phyloP scores from a whole-genome alignment of 2,797 vertebrate species.

The Etheostoma nigrum region DNA sequence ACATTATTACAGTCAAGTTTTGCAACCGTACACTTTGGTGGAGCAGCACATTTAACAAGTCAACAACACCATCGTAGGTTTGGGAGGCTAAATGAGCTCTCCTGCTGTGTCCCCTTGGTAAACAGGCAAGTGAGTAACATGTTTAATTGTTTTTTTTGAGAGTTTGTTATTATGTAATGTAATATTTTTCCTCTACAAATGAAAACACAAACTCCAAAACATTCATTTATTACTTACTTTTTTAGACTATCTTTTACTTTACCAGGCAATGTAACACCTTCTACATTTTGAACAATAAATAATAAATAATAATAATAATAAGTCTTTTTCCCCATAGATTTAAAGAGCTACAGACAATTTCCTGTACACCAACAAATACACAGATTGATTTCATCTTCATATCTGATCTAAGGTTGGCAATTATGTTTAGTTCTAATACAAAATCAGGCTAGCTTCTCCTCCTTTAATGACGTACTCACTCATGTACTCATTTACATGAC shows the following conservation, averaged over 20 bases:
- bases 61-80: neutral
- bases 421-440: constrained; percentile 41
- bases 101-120: neutral
- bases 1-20: neutral
- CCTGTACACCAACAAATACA: constrained; percentile 6
- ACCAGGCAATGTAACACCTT: too few species aligned
- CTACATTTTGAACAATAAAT: neutral
- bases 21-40: neutral
- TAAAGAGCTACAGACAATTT: neutral
- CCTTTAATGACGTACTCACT: constrained; percentile 67
- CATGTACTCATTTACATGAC: constrained; percentile 72
- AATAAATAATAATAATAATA: neutral
- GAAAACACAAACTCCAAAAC: neutral
- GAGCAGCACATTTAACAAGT: neutral
- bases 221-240: neutral
- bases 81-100: neutral
- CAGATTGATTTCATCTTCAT: constrained; percentile 29
- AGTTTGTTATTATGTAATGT: neutral
- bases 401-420: constrained; percentile 18
- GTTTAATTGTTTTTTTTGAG: neutral
- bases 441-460: constrained; percentile 49
- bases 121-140: constrained; percentile 2
- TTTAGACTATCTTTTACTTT: too few species aligned
- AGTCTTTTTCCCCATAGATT: neutral
- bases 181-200: neutral